Conservation (phyloP, 2,888 invertebrate genomes). For the Protodeltote pygarga region DNA sequence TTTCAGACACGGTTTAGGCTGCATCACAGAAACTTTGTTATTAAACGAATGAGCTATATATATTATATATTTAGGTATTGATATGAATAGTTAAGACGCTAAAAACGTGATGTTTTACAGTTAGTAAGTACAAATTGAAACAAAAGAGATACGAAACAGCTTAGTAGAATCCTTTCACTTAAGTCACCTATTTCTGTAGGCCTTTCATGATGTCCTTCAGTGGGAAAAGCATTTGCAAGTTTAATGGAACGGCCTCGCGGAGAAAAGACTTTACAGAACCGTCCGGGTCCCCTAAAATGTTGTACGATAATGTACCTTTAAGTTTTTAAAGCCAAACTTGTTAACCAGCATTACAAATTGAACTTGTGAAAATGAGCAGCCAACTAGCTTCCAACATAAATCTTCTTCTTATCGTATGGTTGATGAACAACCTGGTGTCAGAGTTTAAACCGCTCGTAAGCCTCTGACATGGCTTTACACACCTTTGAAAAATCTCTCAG, state of each 20-base stretch:
- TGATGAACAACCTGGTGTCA: too few species aligned
- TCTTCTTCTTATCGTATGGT: too few species aligned
- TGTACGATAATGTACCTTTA: constrained; percentile 14
- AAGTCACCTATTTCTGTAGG: constrained; percentile 32
- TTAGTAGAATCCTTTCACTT: constrained; percentile 21
- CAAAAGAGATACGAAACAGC: constrained; percentile 4
- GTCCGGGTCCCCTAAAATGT: constrained; percentile 26
- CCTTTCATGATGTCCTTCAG: constrained; percentile 37
- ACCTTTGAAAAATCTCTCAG: too few species aligned
- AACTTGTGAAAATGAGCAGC: constrained; percentile 5
- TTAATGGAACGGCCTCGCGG: constrained; percentile 35
- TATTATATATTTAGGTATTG: too few species aligned
- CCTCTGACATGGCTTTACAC: too few species aligned
- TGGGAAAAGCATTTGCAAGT: constrained; percentile 44
- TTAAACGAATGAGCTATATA: too few species aligned
- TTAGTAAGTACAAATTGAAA: constrained; percentile 11
- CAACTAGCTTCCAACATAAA: constrained; percentile 17
- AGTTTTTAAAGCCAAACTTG: constrained; percentile 13
- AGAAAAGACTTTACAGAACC: constrained; percentile 33
- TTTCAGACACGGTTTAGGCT: too few species aligned
- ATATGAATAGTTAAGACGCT: too few species aligned
- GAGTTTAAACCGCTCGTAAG: too few species aligned
- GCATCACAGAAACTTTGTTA: too few species aligned
- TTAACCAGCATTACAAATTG: too few species aligned
- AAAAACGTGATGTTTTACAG: constrained; percentile 18